Evolutionary conservation across 2,797 vertebrate genomes (phyloP), one percentile per base, ranked within the genome.

Genomic region (Protonibea diacanthus): DNA sequence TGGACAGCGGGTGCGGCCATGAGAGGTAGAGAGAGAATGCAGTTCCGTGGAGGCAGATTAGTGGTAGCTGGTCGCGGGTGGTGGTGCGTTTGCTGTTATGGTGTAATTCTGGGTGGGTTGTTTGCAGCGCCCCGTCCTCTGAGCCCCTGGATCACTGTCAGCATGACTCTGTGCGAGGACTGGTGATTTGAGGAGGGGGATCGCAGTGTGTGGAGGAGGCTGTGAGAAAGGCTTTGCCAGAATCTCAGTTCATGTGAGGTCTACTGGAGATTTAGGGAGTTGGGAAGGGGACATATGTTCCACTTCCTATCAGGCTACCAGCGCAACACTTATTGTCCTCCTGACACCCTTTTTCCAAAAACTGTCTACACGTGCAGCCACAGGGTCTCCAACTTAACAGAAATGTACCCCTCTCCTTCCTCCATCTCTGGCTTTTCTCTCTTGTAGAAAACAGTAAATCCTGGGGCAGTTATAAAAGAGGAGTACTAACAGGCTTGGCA

Each of bases 161-260:
- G 83, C 80, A 74, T 66, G 81, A 85, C 71, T 89, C 75, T 87
- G 90, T 90, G 79, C 70, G 44, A 78, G 76, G 53, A 40, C 64
- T 45, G 61, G 53, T 69, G 71, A 85, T 62, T 67, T 72, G 79
- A 52, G 21, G 9, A 29, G 57, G 63, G 79, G 72, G 70, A 40
- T 9, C 42, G 59, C 58, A 60, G 48, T 20, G 64, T 57, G 55
- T 18, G 44, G 72, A 62, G 67, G 75, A 63, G 64, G 83, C 52
- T 53, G 27, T 38, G 70, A 71, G 75, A 69, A 21, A 11, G 67
- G 74, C 52, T 71, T 80, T 86, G 89, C 88, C 86, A 90, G 77
- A 66, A 88, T 86, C 82, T 80, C 68, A 68, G 89, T 91, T 92
- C 91, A 94, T 85, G 78, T 86, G 85, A 92, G 92, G 88, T 94